These are phyloP conservation scores for Drosophila willistoni DNA, from an alignment of 1,140 invertebrate species.

Conservation along the genomic window DNA sequence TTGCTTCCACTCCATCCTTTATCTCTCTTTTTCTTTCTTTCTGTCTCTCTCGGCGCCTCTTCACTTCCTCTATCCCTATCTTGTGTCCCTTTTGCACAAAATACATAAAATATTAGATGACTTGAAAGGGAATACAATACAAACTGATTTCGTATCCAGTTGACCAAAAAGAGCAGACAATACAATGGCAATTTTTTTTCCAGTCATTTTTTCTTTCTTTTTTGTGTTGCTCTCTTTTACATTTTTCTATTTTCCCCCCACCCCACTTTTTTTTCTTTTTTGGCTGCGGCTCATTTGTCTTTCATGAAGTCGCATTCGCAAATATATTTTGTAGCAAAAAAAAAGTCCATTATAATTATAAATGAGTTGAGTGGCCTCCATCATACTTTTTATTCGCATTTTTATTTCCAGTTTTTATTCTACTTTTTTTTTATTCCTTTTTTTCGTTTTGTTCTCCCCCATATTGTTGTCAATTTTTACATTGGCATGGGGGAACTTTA, in stretches of 20 bases:
- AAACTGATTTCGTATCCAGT: conserved; percentile 68
- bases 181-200: conserved; percentile 20
- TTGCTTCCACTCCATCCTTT: conserved; percentile 22
- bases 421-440: conserved; percentile 16
- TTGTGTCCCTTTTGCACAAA: conserved; percentile 60
- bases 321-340: conserved; percentile 38
- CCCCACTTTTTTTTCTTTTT: conserved; percentile 31
- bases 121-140: conserved; percentile 80
- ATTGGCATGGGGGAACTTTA: conserved; percentile 31
- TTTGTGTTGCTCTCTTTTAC: conserved; percentile 47
- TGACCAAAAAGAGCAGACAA: conserved; percentile 60
- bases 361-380: conserved; percentile 75
- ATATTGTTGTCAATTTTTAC: conserved; percentile 18
- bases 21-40: conserved; percentile 8
- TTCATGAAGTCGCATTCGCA: conserved; percentile 67
- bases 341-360: conserved; percentile 80
- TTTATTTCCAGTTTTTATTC: conserved; percentile 30
- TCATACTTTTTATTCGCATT: conserved; percentile 70
- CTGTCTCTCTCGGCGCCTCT: background rate
- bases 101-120: conserved; percentile 81
- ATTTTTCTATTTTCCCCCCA: conserved; percentile 18
- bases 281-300: conserved; percentile 80
- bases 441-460: background rate
- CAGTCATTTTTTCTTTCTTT: conserved; percentile 23
- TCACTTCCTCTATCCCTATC: background rate